A percentile compares a stretch with the other conserved stretches of the same genome.
Conservation (phyloP, 1,140 invertebrate species). For the Neuroterus valhalla region DNA sequence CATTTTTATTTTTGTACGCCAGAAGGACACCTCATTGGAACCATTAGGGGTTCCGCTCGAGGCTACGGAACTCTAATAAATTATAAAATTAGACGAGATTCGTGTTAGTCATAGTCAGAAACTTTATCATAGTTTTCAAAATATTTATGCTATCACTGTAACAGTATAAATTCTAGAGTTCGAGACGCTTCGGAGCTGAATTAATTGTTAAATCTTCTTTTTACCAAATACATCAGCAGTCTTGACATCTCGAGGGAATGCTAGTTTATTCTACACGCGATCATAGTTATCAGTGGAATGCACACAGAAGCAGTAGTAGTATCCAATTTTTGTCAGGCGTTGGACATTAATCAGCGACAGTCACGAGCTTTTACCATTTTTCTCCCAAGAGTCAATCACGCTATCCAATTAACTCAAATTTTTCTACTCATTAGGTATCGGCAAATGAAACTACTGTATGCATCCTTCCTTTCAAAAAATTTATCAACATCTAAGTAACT, state of each 20-base stretch:
- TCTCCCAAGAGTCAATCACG: background rate
- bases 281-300: background rate
- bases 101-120: no score
- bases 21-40: no score
- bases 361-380: constrained; percentile 40
- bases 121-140: no score
- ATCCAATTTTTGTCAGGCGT: constrained; percentile 36
- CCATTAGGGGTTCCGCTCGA: no score
- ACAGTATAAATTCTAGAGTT: no score
- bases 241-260: background rate
- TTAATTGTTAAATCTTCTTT: no score
- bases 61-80: no score
- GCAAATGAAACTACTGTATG: background rate
- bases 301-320: background rate
- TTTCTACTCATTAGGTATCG: constrained; percentile 40
- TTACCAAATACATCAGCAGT: no score
- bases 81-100: no score
- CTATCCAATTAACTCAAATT: constrained; percentile 22
- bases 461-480: constrained; percentile 7
- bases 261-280: background rate
- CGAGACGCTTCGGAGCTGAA: no score
- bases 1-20: no score
- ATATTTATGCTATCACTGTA: no score
- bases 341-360: constrained; percentile 45
- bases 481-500: background rate